These are phyloP conservation scores for Drosophila serrata DNA, from an alignment of 1,140 invertebrate genomes.

Conservation along the genomic window DNA sequence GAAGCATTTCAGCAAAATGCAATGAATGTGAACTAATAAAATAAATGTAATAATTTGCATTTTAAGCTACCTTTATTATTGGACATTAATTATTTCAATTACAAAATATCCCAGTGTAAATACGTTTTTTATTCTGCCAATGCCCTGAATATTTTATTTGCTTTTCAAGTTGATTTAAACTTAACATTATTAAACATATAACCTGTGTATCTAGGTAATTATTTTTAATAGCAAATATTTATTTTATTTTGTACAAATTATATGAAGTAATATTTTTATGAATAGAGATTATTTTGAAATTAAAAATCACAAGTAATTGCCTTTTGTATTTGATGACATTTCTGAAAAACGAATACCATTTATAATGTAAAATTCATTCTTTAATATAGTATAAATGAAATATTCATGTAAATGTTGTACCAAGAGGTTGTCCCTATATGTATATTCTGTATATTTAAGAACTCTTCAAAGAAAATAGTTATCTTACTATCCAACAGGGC, in stretches of 20 bases:
- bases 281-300: neutral
- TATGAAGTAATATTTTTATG: neutral
- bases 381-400: neutral
- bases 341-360: neutral
- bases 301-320: too few relatives aligned
- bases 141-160: constrained; percentile 1
- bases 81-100: constrained; percentile 13
- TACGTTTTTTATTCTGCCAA: neutral
- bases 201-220: too few relatives aligned
- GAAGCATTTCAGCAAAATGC: neutral
- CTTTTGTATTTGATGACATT: neutral
- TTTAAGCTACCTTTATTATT: neutral
- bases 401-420: neutral
- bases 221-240: neutral
- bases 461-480: neutral
- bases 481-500: neutral
- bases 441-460: neutral
- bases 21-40: neutral
- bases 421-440: too few relatives aligned
- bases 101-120: neutral
- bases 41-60: neutral
- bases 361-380: neutral
- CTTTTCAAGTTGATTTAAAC: neutral
- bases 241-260: neutral
- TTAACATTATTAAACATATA: neutral